Evolutionary conservation across 2,888 invertebrate genomes (phyloP).

Genomic region (Acanthosepion lycidas): DNA sequence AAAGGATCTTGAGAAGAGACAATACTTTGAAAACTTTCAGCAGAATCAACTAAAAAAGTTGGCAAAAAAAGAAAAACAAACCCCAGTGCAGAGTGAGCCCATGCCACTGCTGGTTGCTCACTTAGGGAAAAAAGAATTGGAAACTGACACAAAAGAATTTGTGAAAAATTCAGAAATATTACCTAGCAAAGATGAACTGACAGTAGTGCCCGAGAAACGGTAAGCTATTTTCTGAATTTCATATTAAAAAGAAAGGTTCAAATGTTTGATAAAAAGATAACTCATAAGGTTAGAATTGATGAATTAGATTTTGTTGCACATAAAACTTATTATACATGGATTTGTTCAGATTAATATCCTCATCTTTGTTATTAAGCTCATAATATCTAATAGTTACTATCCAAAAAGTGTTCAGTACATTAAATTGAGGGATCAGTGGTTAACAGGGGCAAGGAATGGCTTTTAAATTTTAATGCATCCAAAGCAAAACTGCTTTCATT

Average conservation of each 20-base stretch:
- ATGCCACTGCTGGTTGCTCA: background rate
- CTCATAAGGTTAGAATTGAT: too few relatives aligned
- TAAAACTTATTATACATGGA: too few relatives aligned
- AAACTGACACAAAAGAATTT: background rate
- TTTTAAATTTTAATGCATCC: too few relatives aligned
- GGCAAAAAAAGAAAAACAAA: background rate
- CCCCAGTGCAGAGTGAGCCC: background rate
- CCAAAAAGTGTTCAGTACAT: too few relatives aligned
- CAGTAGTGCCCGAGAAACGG: conserved; percentile 36
- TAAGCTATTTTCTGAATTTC: background rate
- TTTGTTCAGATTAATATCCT: too few relatives aligned
- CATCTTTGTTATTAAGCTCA: too few relatives aligned
- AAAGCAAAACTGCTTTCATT: too few relatives aligned
- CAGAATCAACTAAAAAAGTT: background rate
- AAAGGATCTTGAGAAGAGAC: background rate
- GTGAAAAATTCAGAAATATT: background rate
- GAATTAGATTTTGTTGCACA: too few relatives aligned
- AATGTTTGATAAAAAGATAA: background rate
- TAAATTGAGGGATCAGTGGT: too few relatives aligned
- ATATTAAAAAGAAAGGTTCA: background rate
- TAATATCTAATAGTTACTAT: too few relatives aligned
- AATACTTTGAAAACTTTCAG: conserved; percentile 44
- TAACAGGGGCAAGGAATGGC: too few relatives aligned
- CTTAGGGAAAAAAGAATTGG: background rate
- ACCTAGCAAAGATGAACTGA: conserved; percentile 52